Conservation (phyloP, 92 coral and sea anemone species). For the Palythoa grandis region DNA sequence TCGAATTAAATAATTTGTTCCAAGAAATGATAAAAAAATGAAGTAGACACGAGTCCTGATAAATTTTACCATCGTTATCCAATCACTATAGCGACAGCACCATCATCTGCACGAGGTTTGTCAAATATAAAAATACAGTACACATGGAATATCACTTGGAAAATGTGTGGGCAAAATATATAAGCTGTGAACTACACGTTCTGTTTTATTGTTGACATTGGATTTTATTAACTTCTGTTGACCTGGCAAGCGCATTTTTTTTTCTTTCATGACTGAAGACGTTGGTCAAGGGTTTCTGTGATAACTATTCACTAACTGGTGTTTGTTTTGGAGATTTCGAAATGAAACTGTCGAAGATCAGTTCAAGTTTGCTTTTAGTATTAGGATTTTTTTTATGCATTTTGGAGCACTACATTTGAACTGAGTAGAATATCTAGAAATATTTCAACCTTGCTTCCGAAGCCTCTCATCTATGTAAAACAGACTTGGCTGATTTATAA, state of each 20-base stretch:
- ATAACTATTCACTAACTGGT: not conserved
- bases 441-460: too few species aligned
- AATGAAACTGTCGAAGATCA: not conserved
- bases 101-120: not conserved
- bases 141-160: not conserved
- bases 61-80: not conserved
- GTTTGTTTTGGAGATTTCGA: not conserved
- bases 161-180: not conserved
- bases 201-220: not conserved
- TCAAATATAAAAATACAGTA: too few species aligned
- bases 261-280: not conserved
- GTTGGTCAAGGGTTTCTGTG: not conserved
- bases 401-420: too few species aligned
- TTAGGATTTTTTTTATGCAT: too few species aligned
- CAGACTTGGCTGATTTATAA: too few species aligned
- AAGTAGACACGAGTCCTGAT: not conserved
- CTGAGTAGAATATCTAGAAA: too few species aligned
- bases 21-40: not conserved
- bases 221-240: not conserved
- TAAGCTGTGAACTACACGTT: not conserved
- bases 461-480: too few species aligned
- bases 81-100: not conserved
- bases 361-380: not conserved
- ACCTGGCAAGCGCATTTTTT: not conserved
- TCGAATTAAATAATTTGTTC: conserved; percentile 3